A percentile compares a stretch with the other conserved stretches of the same genome.
Evolutionary conservation across 1,140 invertebrate genomes (phyloP).

Genomic region (Drosophila rhopaloa): DNA sequence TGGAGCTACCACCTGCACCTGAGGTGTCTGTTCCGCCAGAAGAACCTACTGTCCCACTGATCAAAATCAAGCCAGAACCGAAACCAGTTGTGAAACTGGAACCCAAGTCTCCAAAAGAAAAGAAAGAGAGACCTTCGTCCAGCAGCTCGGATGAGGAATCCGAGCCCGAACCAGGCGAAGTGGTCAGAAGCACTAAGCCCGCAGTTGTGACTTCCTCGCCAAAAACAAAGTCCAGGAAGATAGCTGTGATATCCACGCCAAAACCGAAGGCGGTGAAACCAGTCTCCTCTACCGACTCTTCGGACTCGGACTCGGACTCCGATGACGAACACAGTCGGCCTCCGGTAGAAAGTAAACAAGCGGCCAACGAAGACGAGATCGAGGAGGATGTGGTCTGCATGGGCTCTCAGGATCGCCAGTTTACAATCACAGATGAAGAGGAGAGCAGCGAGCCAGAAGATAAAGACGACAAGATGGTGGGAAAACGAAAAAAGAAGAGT

Average conservation of each 20-base stretch:
- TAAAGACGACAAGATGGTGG: slow-evolving; percentile 5
- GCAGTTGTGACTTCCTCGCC: background rate
- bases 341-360: slow-evolving; percentile 35
- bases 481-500: slow-evolving; percentile 31
- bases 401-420: slow-evolving; percentile 55
- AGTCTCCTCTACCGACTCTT: slow-evolving; percentile 44
- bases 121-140: slow-evolving; percentile 53
- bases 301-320: slow-evolving; percentile 38
- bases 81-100: slow-evolving; percentile 18
- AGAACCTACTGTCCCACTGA: background rate
- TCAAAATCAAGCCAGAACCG: slow-evolving; percentile 26
- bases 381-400: slow-evolving; percentile 76
- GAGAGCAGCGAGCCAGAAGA: slow-evolving; percentile 33
- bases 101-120: slow-evolving; percentile 6
- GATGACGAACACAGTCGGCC: slow-evolving; percentile 13
- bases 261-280: slow-evolving; percentile 14
- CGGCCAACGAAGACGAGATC: slow-evolving; percentile 19
- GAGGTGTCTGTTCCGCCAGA: background rate
- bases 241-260: background rate
- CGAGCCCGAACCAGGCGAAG: slow-evolving; percentile 52
- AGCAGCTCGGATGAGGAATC: slow-evolving; percentile 55
- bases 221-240: slow-evolving; percentile 9
- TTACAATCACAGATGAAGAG: slow-evolving; percentile 61
- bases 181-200: slow-evolving; percentile 20
- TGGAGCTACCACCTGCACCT: background rate